Evolutionary conservation across 1,140 invertebrate genomes (phyloP).

Genomic region (Drosophila malerkotliana): DNA sequence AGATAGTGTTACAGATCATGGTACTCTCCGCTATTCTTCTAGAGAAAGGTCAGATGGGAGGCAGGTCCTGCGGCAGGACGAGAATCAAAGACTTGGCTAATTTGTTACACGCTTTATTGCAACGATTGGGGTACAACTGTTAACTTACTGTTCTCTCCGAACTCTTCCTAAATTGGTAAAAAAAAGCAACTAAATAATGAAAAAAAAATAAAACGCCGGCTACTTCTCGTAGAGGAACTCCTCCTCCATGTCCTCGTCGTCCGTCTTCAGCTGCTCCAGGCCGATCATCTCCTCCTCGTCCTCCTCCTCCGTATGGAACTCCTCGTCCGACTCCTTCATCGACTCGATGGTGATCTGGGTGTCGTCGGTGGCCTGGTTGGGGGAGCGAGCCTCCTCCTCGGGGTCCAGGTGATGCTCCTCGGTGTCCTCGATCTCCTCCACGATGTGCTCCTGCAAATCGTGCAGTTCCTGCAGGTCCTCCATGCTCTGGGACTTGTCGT

Average conservation of each 20-base stretch:
- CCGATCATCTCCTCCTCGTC: slow-evolving; percentile 32
- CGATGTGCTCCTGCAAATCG: slow-evolving; percentile 1
- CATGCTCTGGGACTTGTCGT: background rate
- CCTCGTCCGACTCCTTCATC: slow-evolving; percentile 66
- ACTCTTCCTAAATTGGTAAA: background rate
- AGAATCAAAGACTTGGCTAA: background rate
- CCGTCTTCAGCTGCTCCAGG: slow-evolving; percentile 7
- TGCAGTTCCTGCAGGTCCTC: slow-evolving; percentile 10
- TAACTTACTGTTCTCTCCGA: background rate
- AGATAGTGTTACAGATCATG: too few species aligned
- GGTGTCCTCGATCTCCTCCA: slow-evolving; percentile 14
- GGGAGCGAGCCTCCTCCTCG: slow-evolving; percentile 19
- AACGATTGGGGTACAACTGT: slow-evolving; percentile 19
- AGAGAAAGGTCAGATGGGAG: too few species aligned
- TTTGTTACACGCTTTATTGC: slow-evolving; percentile 55
- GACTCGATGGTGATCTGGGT: slow-evolving; percentile 70
- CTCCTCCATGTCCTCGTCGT: slow-evolving; percentile 9
- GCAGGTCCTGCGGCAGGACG: background rate
- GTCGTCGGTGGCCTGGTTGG: slow-evolving; percentile 45
- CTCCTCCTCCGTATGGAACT: slow-evolving; percentile 45
- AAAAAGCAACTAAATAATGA: slow-evolving; percentile 15
- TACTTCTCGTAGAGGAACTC: slow-evolving; percentile 23
- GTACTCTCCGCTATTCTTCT: background rate
- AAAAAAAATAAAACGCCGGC: slow-evolving; percentile 5
- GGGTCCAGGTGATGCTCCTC: slow-evolving; percentile 19